phyloP scores from a whole-genome alignment of 2,888 invertebrate species.

The Hirtodrosophila alboralis region DNA sequence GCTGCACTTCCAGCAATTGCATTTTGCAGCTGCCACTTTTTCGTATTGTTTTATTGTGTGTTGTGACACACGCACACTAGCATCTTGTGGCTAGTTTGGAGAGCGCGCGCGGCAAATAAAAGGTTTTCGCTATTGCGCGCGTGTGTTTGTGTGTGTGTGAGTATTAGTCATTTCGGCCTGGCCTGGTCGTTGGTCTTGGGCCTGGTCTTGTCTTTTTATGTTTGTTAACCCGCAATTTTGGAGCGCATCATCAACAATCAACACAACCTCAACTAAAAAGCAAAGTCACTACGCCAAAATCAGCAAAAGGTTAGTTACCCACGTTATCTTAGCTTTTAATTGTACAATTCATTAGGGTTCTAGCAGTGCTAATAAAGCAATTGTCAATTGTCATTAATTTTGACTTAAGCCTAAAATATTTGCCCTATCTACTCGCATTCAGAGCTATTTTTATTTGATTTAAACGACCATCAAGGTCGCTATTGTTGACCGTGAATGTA shows the following conservation, averaged over 20 bases:
- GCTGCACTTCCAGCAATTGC: slow-evolving; percentile 35
- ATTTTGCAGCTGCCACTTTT: slow-evolving; percentile 64
- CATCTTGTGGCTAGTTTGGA: slow-evolving; percentile 49
- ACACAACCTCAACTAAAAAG: slow-evolving; percentile 7
- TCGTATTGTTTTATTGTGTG: slow-evolving; percentile 40
- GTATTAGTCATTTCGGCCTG: slow-evolving; percentile 63
- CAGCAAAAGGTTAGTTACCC: slow-evolving; percentile 64
- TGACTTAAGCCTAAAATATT: slow-evolving; percentile 1
- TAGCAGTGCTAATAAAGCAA: slow-evolving; percentile 6
- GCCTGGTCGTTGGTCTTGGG: slow-evolving; percentile 64
- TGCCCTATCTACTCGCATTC: slow-evolving; percentile 7
- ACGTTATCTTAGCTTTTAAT: slow-evolving; percentile 28
- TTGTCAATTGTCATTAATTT: slow-evolving; percentile 4
- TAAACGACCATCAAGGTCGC: slow-evolving; percentile 33
- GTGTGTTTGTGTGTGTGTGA: slow-evolving; percentile 31
- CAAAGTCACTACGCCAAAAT: slow-evolving; percentile 23
- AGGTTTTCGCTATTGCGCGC: slow-evolving; percentile 49
- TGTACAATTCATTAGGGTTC: slow-evolving; percentile 11
- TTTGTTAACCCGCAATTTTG: slow-evolving; percentile 46
- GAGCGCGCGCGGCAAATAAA: slow-evolving; percentile 59
- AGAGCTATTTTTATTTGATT: slow-evolving; percentile 19
- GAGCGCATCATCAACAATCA: slow-evolving; percentile 49
- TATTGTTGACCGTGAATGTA: neutral
- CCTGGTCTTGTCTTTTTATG: slow-evolving; percentile 46
- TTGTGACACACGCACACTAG: slow-evolving; percentile 44